Base-by-base conservation (phyloP, 92 coral and sea anemone genomes). In the Actinostola sp. region DNA sequence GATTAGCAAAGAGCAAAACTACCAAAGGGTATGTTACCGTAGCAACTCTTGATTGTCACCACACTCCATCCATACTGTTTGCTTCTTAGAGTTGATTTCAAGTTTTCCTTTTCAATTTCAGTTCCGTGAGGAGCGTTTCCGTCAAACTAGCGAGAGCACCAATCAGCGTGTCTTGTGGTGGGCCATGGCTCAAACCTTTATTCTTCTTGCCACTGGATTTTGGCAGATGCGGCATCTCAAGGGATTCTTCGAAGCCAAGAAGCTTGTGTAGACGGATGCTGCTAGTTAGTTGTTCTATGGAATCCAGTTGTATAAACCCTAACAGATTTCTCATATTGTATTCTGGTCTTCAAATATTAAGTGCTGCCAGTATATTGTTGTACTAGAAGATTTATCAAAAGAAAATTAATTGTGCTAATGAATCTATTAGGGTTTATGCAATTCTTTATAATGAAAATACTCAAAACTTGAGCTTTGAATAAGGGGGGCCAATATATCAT, bases 171-270 rank as follows among this genome's bases (percentile, higher is more conserved):
- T 95, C 6, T 74, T 95, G 55, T 95, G 99, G 99, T 95, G 99
- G 99, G 97, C 99, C n/a, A 74, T 95, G 26, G 99, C 91, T 35
- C 99, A 95, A 67, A 95, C 99, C 25, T 51, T 95, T 63, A 95
- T 95, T 66, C 93, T 95, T 8, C 75, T 95, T 66, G 61, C 85
- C 3, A 95, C 99, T 19, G 98, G 98, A 42, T 91, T 95, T 74
- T 95, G 99, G 99, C 99, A 95, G 79, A 95, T 95, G 99, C 77
- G 99, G 72, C 99, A 95, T 78, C 95, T 95, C 16, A 95, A 95
- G 44, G 97, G 99, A 49, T 95, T 95, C 89, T 95, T 95, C 69
- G 99, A 95, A 74, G 99, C 99, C 52, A 95, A 95, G 77, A 95
- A 95, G 71, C 96, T 95, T 69, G 99, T 95, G 66, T 95, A 89